phyloP scores from a whole-genome alignment of 2,113 vertebrate genomes.

The Microcebus tavaratra region DNA sequence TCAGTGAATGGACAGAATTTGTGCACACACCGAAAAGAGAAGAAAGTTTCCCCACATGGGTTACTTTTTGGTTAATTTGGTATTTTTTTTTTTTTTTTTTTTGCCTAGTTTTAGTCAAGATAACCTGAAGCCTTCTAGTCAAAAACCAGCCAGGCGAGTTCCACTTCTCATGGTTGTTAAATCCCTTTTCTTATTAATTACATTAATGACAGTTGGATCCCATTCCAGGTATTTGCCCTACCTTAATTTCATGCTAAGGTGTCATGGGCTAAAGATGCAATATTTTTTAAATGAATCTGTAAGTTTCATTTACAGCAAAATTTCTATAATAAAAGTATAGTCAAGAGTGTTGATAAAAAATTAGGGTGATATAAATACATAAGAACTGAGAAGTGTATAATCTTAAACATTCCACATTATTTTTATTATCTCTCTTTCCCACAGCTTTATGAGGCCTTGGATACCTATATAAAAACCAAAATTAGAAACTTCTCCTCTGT shows the following conservation, averaged over 20 bases:
- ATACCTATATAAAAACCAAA: conserved; percentile 30
- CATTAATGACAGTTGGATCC: background rate
- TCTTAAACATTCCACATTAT: background rate
- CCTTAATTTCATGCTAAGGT: background rate
- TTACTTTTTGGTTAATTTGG: background rate
- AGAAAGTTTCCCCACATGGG: accelerated
- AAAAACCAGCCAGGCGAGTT: background rate
- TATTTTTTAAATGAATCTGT: background rate
- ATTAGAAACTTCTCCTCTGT: conserved; percentile 37
- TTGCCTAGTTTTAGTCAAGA: background rate
- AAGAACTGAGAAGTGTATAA: background rate
- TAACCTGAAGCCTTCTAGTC: background rate
- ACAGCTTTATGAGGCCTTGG: background rate
- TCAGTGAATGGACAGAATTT: background rate
- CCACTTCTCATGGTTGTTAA: background rate
- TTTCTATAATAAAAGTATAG: background rate
- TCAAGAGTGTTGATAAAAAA: background rate
- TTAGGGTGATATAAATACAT: background rate
- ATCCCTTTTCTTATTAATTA: background rate
- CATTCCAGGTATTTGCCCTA: background rate
- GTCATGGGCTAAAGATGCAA: background rate
- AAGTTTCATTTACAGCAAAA: conserved; percentile 7
- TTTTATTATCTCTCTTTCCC: conserved; percentile 35
- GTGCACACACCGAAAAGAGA: background rate
- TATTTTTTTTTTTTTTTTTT: background rate